Evolutionary conservation across 2,888 invertebrate genomes (phyloP), one percentile per base, ranked within the genome.

Genomic region (Notodonta ziczac): DNA sequence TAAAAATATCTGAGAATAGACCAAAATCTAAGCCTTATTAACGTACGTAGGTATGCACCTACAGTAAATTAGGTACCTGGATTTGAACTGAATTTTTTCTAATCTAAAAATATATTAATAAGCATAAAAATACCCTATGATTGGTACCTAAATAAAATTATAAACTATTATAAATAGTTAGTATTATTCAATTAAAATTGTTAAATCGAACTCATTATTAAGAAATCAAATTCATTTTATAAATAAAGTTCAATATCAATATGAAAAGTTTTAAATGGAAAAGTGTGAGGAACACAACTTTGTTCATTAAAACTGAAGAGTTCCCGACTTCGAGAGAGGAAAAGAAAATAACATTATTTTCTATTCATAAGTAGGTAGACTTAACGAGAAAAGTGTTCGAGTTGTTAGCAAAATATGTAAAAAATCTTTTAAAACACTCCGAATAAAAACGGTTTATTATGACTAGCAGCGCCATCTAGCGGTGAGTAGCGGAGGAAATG

Each of bases 221-320:
- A 64, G 74, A 72, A 82, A 79, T 81, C 76, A 78, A 78, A 74
- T 78, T 80, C 80, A 81, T 84, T 86, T 81, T 84, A 83, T 84
- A 78, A 78, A 84, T 80, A 79, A 88, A 87, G 80, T 89, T 87
- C 74, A 76, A 79, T 86, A 86, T 85, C 86, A 86, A 88, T 85
- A 85, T 78, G 80, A 79, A 75, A 90, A 90, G 81, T 90, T 89
- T 85, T 87, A 88, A 91, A 91, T 89, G 89, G 88, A 89, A 90
- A 90, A 89, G 85, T 87, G 82, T 75, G 80, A 74, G 77, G 80
- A 79, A 78, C 72, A 81, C 80, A 90, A 90, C 87, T 90, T 89
- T 86, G 84, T 90, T 90, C 89, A 90, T 90, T 91, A 91, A 87
- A 89, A 87, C 83, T 84, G 86, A 81, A 80, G 85, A 87, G 84